Base-by-base conservation (phyloP, 1,140 invertebrate genomes). In the Calycopis cecrops region DNA sequence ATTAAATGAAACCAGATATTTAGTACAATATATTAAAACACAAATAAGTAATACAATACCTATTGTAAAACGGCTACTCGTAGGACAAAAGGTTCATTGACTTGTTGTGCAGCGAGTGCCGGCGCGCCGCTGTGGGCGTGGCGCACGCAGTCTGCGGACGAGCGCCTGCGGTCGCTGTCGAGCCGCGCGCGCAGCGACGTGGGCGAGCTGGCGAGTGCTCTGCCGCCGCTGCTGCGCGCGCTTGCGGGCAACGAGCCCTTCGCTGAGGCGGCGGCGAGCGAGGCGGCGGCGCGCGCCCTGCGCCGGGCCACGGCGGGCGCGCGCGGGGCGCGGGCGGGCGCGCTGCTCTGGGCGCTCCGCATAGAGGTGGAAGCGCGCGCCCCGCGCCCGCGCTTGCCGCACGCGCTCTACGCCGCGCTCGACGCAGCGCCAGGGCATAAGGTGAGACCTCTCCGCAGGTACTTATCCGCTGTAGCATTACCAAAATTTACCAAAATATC, bases 301-400 rank as follows among this genome's bases (percentile, higher is more conserved):
- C 37, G 37, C 11, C 51, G 48, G 37, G 40, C 38, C 38, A 21
- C 33, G 40, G 12, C 28, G 33, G 35, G 40, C 49, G 28, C 11
- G 11, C 42, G 48, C 38, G 54, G 52, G 9, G 47, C 17, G 35
- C 2, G 17, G 16, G 60, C 49, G 40, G 69, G 69, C 55, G 60
- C 57, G 48, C 47, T 47, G 40, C 62, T 63, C 18, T 60, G 56
- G 33, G 57, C 57, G 42, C 59, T 62, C 14, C 48, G 53, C 34
- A 42, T 54, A 35, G 53, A 55, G 53, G 49, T 34, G 3, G 59
- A n/a, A 10, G 53, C 48, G 35, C 16, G 58, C 12, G 58, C 34
- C 12, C 34, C 18, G 47, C 44, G 50, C 35, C 17, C 17, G 17
- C 47, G 16, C 44, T 21, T 47, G 52, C n/a, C 47, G 50, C 1